Percentiles rank a stretch among this genome's conserved stretches.
phyloP scores from a whole-genome alignment of 2,113 vertebrate species.

The Phaethon lepturus region DNA sequence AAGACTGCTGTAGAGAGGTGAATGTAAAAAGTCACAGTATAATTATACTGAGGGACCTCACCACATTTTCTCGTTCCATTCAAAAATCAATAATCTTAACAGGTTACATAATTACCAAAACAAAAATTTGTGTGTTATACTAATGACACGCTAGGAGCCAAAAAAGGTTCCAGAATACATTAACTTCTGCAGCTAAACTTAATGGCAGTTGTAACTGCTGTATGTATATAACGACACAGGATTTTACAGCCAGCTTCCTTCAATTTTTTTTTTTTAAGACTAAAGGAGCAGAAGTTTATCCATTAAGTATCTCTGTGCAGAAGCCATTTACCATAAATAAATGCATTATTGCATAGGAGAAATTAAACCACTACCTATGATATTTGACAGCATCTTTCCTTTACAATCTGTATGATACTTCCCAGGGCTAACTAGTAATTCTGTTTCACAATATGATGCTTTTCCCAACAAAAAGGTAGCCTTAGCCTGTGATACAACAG shows the following conservation, averaged over 20 bases:
- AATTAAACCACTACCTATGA: background rate
- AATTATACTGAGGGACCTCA: background rate
- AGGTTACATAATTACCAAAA: background rate
- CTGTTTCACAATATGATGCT: background rate
- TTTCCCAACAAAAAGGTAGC: background rate
- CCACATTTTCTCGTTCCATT: background rate
- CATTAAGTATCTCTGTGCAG: background rate
- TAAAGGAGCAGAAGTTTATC: background rate
- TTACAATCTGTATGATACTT: background rate
- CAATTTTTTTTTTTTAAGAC: background rate
- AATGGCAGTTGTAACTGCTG: background rate
- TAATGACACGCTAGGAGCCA: background rate
- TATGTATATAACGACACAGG: accelerated
- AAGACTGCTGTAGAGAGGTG: background rate
- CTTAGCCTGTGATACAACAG: background rate
- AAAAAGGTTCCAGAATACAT: background rate
- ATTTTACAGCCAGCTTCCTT: background rate
- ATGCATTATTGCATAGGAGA: background rate
- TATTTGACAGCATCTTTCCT: background rate
- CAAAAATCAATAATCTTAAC: background rate
- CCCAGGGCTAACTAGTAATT: background rate
- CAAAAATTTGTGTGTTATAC: background rate
- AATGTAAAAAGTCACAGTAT: background rate
- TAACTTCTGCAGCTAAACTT: background rate
- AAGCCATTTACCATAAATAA: background rate